These are phyloP conservation scores for Diplodus sargus DNA, from an alignment of 2,797 vertebrate species.

Conservation along the genomic window DNA sequence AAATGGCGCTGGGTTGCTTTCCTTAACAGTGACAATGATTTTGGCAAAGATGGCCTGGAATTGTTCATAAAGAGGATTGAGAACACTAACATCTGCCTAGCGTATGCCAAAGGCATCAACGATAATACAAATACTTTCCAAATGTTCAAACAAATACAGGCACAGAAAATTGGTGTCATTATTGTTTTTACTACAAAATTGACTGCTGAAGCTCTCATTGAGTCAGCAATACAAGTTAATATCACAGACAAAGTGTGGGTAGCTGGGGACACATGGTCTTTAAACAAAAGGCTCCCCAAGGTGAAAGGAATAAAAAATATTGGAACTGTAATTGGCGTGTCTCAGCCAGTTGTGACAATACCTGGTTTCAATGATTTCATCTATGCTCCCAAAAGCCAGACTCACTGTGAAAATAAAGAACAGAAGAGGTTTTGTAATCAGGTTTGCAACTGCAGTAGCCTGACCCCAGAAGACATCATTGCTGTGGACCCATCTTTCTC, in stretches of 20 bases:
- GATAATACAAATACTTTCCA: constrained; percentile 9
- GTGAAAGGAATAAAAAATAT: constrained; percentile 77
- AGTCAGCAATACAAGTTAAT: constrained; percentile 79
- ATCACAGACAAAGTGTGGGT: constrained; percentile 88
- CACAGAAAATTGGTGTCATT: constrained; percentile 69
- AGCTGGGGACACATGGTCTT: constrained; percentile 85
- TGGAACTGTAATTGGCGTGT: constrained; percentile 85
- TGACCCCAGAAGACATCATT: constrained; percentile 41
- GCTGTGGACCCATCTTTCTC: constrained; percentile 65
- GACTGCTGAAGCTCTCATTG: constrained; percentile 70
- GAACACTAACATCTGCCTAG: constrained; percentile 76
- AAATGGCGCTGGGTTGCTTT: constrained; percentile 88
- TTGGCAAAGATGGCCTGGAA: constrained; percentile 69
- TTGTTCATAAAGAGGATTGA: constrained; percentile 72
- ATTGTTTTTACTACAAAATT: constrained; percentile 77
- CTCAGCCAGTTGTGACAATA: constrained; percentile 64
- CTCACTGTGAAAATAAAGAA: not conserved
- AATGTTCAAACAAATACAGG: constrained; percentile 72
- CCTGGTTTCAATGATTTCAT: constrained; percentile 82
- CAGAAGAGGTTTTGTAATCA: constrained; percentile 71
- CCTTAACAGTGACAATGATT: constrained; percentile 78
- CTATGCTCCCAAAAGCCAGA: constrained; percentile 22
- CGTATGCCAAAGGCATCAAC: constrained; percentile 75
- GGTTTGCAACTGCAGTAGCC: constrained; percentile 71
- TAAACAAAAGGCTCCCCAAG: constrained; percentile 72